These are phyloP conservation scores for Tanytarsus gracilentus DNA, from an alignment of 2,888 invertebrate genomes.

Conservation along the genomic window DNA sequence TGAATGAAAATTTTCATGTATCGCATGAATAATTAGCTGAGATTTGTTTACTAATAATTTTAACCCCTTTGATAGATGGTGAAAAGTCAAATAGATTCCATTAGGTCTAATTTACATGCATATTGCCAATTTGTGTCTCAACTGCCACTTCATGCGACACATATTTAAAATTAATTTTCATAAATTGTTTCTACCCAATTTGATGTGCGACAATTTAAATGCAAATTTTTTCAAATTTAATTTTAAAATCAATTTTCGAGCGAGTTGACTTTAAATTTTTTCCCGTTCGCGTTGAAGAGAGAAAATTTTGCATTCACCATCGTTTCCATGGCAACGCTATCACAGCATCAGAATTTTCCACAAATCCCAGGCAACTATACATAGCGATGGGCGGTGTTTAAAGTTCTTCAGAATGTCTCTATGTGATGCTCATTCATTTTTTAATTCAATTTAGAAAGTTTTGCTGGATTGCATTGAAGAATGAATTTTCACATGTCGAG, in stretches of 20 bases:
- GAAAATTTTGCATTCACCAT: background rate
- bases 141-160: slow-evolving; percentile 1
- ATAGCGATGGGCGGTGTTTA: slow-evolving; percentile 22
- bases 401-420: background rate
- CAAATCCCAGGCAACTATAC: slow-evolving; percentile 13
- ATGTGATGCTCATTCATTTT: background rate
- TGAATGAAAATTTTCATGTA: no score
- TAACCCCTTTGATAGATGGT: background rate
- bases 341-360: slow-evolving; percentile 14
- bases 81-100: slow-evolving; percentile 33
- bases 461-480: background rate
- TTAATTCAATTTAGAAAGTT: background rate
- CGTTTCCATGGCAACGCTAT: slow-evolving; percentile 16
- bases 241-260: slow-evolving; percentile 5
- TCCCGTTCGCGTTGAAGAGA: background rate
- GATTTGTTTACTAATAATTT: background rate
- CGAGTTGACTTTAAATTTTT: background rate
- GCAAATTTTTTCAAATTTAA: slow-evolving; percentile 6
- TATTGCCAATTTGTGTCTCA: slow-evolving; percentile 37
- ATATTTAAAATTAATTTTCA: slow-evolving; percentile 20
- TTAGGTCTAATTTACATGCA: slow-evolving; percentile 46
- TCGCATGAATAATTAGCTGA: background rate
- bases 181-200: slow-evolving; percentile 3
- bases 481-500: no score
- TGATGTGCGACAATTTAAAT: slow-evolving; percentile 24